Percentiles rank a stretch among this genome's conserved stretches.
These are phyloP conservation scores for Drosophila picticornis DNA, from an alignment of 2,888 invertebrate genomes.

Conservation along the genomic window DNA sequence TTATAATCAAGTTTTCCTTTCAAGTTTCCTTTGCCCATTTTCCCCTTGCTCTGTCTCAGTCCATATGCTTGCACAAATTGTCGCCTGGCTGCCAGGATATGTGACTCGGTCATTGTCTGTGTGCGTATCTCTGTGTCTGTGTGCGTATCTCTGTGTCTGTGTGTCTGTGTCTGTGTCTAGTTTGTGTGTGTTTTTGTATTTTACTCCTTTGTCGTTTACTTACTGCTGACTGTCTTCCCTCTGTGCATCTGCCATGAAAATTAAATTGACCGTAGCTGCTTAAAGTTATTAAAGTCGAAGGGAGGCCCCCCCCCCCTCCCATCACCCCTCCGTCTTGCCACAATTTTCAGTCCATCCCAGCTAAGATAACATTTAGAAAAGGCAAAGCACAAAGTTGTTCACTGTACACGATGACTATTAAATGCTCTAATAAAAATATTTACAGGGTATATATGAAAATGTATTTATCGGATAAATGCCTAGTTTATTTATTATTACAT, in stretches of 20 bases:
- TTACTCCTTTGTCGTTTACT: constrained; percentile 65
- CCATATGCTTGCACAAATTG: constrained; percentile 74
- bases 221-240: constrained; percentile 48
- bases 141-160: constrained; percentile 28
- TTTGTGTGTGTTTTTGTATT: constrained; percentile 19
- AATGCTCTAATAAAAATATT: constrained; percentile 23
- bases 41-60: constrained; percentile 18
- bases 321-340: neutral
- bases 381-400: neutral
- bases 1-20: constrained; percentile 84
- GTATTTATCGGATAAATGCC: no score
- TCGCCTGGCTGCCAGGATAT: constrained; percentile 66
- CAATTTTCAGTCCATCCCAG: constrained; percentile 12
- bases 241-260: constrained; percentile 73
- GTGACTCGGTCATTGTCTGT: constrained; percentile 39
- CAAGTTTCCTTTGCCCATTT: constrained; percentile 67
- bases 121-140: constrained; percentile 26
- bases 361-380: constrained; percentile 44
- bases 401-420: neutral
- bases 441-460: neutral
- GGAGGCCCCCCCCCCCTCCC: constrained; percentile 4
- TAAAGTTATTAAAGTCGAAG: constrained; percentile 75
- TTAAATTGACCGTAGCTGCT: constrained; percentile 83
- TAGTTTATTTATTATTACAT: neutral
- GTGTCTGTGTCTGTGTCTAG: constrained; percentile 18